Evolutionary conservation across 1,140 invertebrate species (phyloP).

Genomic region (Ceratoteleas bidentatus): DNA sequence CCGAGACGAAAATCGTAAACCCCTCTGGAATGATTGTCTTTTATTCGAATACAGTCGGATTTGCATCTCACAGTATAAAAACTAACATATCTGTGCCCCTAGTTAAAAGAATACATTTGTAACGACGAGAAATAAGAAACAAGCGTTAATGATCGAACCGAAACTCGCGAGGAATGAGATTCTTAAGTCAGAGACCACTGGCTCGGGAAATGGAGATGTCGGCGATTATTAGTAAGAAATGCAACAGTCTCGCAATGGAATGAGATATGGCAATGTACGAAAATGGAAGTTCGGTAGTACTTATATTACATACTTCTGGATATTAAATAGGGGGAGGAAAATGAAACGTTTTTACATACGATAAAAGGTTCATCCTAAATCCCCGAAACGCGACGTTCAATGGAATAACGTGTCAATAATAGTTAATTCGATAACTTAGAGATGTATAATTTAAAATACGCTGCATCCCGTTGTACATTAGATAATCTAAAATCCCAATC

Average conservation of each 20-base stretch:
- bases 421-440: too few relatives aligned
- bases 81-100: conserved; percentile 11
- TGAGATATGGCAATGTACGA: conserved; percentile 62
- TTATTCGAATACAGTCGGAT: conserved; percentile 8
- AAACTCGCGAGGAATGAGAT: conserved; percentile 21
- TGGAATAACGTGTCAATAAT: too few relatives aligned
- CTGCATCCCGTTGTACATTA: too few relatives aligned
- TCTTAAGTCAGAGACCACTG: conserved; percentile 24
- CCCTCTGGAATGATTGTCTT: conserved; percentile 38
- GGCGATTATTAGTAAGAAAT: conserved; percentile 40
- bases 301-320: conserved; percentile 34
- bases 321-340: conserved; percentile 9
- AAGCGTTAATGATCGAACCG: conserved; percentile 30
- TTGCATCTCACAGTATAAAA: conserved; percentile 8
- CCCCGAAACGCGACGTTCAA: too few relatives aligned
- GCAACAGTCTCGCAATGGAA: conserved; percentile 49
- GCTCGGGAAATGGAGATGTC: conserved; percentile 9
- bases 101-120: conserved; percentile 10
- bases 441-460: too few relatives aligned
- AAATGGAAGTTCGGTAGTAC: conserved; percentile 39
- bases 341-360: not conserved
- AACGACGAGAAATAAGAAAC: conserved; percentile 15
- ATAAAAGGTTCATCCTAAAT: too few relatives aligned
- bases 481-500: too few relatives aligned
- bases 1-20: conserved; percentile 13